These are phyloP conservation scores for Ladona fulva DNA, from an alignment of 1,140 invertebrate genomes.

Conservation along the genomic window DNA sequence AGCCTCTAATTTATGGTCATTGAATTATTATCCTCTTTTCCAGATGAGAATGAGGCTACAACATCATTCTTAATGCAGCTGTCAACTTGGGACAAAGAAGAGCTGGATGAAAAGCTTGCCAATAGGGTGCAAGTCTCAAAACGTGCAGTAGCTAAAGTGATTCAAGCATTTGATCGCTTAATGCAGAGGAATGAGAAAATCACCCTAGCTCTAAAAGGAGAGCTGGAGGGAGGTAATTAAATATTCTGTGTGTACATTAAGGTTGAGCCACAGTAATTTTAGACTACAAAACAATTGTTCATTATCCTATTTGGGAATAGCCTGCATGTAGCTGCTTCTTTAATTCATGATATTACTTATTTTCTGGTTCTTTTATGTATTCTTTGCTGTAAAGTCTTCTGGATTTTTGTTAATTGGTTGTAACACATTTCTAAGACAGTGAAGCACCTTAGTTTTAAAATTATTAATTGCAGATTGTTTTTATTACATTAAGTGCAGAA, in stretches of 20 bases:
- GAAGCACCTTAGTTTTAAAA: too few relatives aligned
- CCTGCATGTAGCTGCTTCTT: not conserved
- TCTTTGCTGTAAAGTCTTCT: too few relatives aligned
- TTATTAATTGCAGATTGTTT: too few relatives aligned
- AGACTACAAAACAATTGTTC: too few relatives aligned
- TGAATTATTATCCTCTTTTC: too few relatives aligned
- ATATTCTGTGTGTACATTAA: conserved; percentile 11
- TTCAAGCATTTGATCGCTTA: conserved; percentile 90
- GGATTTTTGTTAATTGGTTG: too few relatives aligned
- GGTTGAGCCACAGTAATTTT: too few relatives aligned
- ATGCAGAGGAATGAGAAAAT: conserved; percentile 91
- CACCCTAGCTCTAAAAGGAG: conserved; percentile 75
- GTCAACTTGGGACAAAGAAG: conserved; percentile 97
- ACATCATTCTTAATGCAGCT: conserved; percentile 92
- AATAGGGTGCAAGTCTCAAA: conserved; percentile 89
- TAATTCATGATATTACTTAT: conserved; percentile 7
- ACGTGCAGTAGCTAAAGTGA: conserved; percentile 88
- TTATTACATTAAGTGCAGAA: too few relatives aligned
- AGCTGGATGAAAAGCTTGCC: conserved; percentile 89
- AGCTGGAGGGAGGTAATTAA: conserved; percentile 52
- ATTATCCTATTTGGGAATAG: not conserved
- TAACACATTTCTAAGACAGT: too few relatives aligned
- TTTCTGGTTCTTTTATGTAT: too few relatives aligned
- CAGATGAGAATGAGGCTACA: conserved; percentile 93
- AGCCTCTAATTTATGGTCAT: too few relatives aligned